phyloP scores from a whole-genome alignment of 1,140 invertebrate species.

The Limonius californicus region DNA sequence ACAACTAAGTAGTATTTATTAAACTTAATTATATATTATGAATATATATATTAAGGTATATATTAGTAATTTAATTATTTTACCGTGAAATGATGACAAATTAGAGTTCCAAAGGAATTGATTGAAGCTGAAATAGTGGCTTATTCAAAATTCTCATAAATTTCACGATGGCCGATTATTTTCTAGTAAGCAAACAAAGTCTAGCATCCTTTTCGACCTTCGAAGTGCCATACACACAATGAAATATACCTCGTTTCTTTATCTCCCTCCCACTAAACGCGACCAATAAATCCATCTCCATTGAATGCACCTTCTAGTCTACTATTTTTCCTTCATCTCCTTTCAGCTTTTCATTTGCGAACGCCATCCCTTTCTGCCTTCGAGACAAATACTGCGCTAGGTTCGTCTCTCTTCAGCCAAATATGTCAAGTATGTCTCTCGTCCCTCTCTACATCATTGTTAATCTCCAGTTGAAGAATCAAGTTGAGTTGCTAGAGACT shows the following conservation, averaged over 20 bases:
- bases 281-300: constrained; percentile 15
- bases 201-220: constrained; percentile 3
- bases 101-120: too few species aligned
- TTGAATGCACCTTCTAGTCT: constrained; percentile 9
- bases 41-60: too few species aligned
- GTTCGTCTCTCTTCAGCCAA: constrained; percentile 13
- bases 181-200: constrained; percentile 2
- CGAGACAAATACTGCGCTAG: background rate
- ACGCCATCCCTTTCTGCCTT: background rate
- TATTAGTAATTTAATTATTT: too few species aligned
- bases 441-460: constrained; percentile 14
- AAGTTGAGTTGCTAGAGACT: background rate
- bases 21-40: too few species aligned
- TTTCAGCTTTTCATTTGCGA: background rate
- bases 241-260: constrained; percentile 15
- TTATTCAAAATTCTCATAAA: too few species aligned
- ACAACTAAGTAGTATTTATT: too few species aligned
- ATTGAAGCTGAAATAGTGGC: too few species aligned
- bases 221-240: constrained; percentile 16
- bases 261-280: constrained; percentile 6
- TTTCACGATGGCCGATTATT: background rate
- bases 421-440: constrained; percentile 16
- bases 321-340: background rate
- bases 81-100: too few species aligned
- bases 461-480: constrained; percentile 9